These are phyloP conservation scores for Dysmachus trigonus DNA, from an alignment of 2,888 invertebrate species.

Conservation along the genomic window DNA sequence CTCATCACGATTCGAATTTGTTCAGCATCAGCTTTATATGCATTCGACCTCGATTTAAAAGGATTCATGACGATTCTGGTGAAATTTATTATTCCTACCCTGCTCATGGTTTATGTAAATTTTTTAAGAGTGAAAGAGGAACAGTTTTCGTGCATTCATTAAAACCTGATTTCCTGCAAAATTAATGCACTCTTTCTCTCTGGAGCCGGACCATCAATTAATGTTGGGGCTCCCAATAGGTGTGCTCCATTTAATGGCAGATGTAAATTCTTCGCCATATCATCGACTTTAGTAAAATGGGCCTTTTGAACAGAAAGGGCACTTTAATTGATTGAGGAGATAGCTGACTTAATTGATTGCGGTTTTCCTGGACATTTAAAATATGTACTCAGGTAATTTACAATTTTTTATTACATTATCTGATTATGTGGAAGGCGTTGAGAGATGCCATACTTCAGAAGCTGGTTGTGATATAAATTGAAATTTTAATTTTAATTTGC, in stretches of 20 bases:
- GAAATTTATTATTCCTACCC: background rate
- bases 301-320: background rate
- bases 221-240: background rate
- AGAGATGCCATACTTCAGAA: background rate
- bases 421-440: background rate
- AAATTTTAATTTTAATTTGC: background rate
- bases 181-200: background rate
- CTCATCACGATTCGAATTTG: background rate
- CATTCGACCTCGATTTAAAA: background rate
- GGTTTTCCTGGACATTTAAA: background rate
- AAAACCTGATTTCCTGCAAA: background rate
- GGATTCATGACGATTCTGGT: background rate
- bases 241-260: background rate
- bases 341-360: background rate
- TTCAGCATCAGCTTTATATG: background rate
- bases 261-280: background rate
- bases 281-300: background rate
- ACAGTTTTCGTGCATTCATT: background rate
- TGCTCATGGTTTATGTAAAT: background rate
- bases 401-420: background rate
- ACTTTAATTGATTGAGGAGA: background rate
- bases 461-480: background rate
- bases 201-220: background rate
- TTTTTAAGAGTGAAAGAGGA: background rate
- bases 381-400: background rate